Base-by-base conservation (phyloP, 2,113 vertebrate genomes). In the Seriola dumerili region DNA sequence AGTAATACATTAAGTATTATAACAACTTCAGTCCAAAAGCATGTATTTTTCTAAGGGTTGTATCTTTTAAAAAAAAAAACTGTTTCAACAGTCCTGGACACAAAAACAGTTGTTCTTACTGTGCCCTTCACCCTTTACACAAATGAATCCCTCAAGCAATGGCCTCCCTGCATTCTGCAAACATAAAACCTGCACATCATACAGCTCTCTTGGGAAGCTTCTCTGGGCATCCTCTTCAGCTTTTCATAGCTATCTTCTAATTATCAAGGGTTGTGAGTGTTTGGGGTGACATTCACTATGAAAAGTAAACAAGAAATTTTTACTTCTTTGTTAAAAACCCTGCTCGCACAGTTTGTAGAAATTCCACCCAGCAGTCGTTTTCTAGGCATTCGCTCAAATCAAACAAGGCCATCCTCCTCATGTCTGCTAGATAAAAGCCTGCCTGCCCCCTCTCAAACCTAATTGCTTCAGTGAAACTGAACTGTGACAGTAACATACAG, bases 121-220 rank as follows among this genome's bases (percentile, higher is more conserved):
- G 54, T 83, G 70, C 38, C 86, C 75, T 83, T 87, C 84, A 77
- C 72, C 79, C 81, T 88, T 75, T 58, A 55, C 55, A 76, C 54
- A 81, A 85, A 91, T 82, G 29, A 84, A 81, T 77, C 71, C 38
- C 67, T 70, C 25, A 52, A 36, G 78, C 50, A 66, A 42, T n/a
- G 65, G 58, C 71, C 80, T n/a, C 71, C 42, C 83, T 79, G 76
- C 73, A 74, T 84, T 17, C 25, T 78, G 83, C 78, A 78, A 73
- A 85, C 84, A 84, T 89, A 90, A 92, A 94, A 76, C 52, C 72
- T 82, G 77, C 72, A 85, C 73, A 88, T 86, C 76, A 73, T 44
- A 85, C 46, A 32, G 63, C 54, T 85, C 89, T 82, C 87, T 40
- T 4, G 89, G 80, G 90, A 86, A 59, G 8, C 63, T 54, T 64